phyloP scores from a whole-genome alignment of 2,888 invertebrate species.

The Gerris lacustris region DNA sequence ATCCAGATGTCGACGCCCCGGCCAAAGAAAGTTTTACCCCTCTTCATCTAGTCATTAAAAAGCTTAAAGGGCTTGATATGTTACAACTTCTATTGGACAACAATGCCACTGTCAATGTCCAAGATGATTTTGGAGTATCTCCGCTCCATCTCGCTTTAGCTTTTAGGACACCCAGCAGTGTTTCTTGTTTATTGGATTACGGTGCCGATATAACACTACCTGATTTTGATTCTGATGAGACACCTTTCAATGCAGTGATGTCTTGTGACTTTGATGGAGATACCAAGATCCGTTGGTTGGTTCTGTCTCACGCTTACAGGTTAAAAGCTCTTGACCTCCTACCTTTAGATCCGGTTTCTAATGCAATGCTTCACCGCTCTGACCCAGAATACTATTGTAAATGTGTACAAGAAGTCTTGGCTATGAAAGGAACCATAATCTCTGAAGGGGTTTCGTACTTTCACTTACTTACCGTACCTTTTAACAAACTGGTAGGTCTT shows the following conservation, averaged over 20 bases:
- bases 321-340: not conserved
- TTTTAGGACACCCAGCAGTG: not conserved
- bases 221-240: not conserved
- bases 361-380: not conserved
- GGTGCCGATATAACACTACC: not conserved
- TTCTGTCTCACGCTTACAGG: not conserved
- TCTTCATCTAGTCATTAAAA: not conserved
- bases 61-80: not conserved
- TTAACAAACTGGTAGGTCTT: not conserved
- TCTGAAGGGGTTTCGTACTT: not conserved
- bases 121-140: not conserved
- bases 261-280: not conserved
- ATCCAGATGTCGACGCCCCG: not conserved
- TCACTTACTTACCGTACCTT: not conserved
- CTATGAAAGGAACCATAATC: not conserved
- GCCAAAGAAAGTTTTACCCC: not conserved
- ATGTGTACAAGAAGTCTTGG: not conserved
- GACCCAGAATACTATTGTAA: not conserved
- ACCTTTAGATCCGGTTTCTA: not conserved
- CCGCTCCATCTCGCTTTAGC: not conserved
- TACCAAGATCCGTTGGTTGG: not conserved
- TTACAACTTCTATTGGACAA: not conserved
- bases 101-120: not conserved
- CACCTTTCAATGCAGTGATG: not conserved
- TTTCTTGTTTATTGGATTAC: not conserved